Evolutionary conservation across 2,888 invertebrate genomes (phyloP).

Genomic region (Callyntrura guangdongensis): DNA sequence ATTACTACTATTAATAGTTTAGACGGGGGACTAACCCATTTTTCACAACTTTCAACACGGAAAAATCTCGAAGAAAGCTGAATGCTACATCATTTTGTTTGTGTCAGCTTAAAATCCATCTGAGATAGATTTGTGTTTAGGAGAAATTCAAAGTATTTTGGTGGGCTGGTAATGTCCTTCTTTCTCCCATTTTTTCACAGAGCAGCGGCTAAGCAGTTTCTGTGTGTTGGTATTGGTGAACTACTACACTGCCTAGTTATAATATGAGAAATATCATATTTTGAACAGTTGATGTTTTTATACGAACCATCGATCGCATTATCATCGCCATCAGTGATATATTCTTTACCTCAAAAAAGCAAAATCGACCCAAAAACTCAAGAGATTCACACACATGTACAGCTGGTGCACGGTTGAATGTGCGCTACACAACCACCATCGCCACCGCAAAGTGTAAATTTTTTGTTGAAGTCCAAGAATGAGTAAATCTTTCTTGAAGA

Average conservation of each 20-base stretch:
- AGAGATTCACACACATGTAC: neutral
- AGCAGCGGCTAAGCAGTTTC: no score
- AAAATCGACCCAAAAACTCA: slow-evolving; percentile 51
- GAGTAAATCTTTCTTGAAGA: slow-evolving; percentile 8
- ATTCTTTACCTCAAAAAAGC: slow-evolving; percentile 27
- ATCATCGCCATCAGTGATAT: slow-evolving; percentile 54
- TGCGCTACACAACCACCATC: no score
- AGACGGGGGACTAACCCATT: no score
- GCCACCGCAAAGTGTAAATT: neutral
- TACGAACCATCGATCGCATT: slow-evolving; percentile 57
- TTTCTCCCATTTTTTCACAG: no score
- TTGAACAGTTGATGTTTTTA: slow-evolving; percentile 47
- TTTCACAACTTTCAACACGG: neutral
- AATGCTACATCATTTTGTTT: neutral
- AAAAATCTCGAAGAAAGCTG: neutral
- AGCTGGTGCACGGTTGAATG: neutral
- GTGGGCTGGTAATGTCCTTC: no score
- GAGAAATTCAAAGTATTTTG: slow-evolving; percentile 18
- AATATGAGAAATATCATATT: neutral
- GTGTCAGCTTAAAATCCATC: slow-evolving; percentile 29
- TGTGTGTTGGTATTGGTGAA: neutral
- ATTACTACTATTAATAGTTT: no score
- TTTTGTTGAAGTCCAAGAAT: slow-evolving; percentile 4
- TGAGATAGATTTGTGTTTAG: slow-evolving; percentile 17
- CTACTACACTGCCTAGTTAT: no score